Percentiles rank a stretch among this genome's conserved stretches.
Evolutionary conservation across 2,888 invertebrate genomes (phyloP).

Genomic region (Tridacna crocea): DNA sequence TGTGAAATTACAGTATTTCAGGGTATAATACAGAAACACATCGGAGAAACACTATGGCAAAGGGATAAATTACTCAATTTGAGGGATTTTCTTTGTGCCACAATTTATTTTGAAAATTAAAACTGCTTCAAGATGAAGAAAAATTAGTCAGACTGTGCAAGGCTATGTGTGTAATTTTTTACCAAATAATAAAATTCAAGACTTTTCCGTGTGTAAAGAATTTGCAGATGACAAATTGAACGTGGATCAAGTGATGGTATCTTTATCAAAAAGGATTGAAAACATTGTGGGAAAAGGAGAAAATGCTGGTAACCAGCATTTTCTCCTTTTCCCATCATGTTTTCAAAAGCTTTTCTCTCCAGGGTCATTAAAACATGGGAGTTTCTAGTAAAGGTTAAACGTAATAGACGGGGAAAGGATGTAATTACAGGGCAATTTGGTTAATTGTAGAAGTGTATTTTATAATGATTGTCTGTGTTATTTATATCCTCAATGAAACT

Average conservation of each 20-base stretch:
- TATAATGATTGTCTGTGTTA: constrained; percentile 7
- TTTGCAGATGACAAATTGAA: neutral
- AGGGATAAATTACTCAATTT: too few species aligned
- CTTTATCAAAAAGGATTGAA: neutral
- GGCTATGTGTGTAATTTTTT: too few species aligned
- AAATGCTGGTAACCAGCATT: constrained; percentile 1
- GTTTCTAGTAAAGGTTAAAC: neutral
- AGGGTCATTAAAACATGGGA: neutral
- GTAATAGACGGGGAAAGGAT: neutral
- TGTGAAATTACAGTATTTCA: too few species aligned
- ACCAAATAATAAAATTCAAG: neutral
- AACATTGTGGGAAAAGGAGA: neutral
- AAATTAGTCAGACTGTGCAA: too few species aligned
- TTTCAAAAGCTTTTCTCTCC: neutral
- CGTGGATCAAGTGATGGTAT: neutral
- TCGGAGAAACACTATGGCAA: too few species aligned
- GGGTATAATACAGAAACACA: too few species aligned
- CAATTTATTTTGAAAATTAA: too few species aligned
- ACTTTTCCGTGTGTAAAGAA: neutral
- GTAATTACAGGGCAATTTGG: constrained; percentile 4
- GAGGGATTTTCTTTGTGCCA: too few species aligned
- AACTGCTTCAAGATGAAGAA: too few species aligned
- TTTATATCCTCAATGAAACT: neutral
- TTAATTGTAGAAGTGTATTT: constrained; percentile 5
- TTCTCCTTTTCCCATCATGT: neutral